Evolutionary conservation across 1,140 invertebrate species (phyloP).

Genomic region (Tetramorium alpestre): DNA sequence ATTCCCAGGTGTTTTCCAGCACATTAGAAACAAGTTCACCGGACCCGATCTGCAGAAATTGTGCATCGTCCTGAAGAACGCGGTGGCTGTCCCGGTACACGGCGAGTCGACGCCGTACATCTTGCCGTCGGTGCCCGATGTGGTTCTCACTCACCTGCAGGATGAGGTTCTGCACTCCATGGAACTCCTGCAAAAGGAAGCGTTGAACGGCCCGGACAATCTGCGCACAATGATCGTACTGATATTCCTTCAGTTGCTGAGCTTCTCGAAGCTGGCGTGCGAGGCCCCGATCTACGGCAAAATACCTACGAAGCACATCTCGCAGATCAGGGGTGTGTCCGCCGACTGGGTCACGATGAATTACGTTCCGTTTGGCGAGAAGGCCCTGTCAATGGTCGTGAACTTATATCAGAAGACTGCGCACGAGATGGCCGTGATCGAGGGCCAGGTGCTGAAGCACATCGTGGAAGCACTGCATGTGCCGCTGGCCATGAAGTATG

Average conservation of each 20-base stretch:
- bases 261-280: slow-evolving; percentile 91
- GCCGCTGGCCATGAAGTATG: slow-evolving; percentile 93
- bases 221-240: slow-evolving; percentile 91
- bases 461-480: slow-evolving; percentile 92
- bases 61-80: slow-evolving; percentile 91
- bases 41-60: slow-evolving; percentile 92
- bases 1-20: slow-evolving; percentile 96
- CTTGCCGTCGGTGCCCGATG: slow-evolving; percentile 90
- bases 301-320: slow-evolving; percentile 85
- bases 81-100: slow-evolving; percentile 93
- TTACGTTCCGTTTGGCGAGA: slow-evolving; percentile 95
- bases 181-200: slow-evolving; percentile 93
- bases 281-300: slow-evolving; percentile 89
- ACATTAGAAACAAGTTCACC: slow-evolving; percentile 94
- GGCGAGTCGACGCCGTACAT: slow-evolving; percentile 94
- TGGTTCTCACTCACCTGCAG: slow-evolving; percentile 93
- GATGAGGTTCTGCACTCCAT: slow-evolving; percentile 93
- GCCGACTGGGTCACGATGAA: slow-evolving; percentile 93
- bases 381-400: slow-evolving; percentile 92
- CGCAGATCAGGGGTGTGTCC: slow-evolving; percentile 83
- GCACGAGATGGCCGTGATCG: slow-evolving; percentile 90
- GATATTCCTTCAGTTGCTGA: slow-evolving; percentile 92
- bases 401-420: slow-evolving; percentile 94
- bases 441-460: slow-evolving; percentile 91
- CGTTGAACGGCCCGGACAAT: slow-evolving; percentile 88